Evolutionary conservation across 2,113 vertebrate species (phyloP), one percentile per base, ranked within the genome.

Genomic region (Albula goreensis): DNA sequence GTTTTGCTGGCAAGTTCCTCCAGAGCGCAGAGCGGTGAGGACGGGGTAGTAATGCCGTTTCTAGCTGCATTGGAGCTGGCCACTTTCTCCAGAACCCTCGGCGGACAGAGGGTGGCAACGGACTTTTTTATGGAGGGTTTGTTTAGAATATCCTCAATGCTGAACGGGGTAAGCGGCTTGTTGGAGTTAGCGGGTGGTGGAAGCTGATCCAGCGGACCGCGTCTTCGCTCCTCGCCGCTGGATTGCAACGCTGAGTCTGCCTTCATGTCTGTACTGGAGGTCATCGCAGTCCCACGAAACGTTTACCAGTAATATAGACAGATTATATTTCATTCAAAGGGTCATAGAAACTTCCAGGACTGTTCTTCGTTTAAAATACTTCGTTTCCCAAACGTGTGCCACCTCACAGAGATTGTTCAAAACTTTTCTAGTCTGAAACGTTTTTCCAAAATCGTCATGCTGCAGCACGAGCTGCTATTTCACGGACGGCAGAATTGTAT

Each of bases 1-100:
- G 97, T 97, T 91, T 97, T 97, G 92, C 96, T 97, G 50, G 97
- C 95, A 89, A 98, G 93, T 90, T 99, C 97, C 93, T 98, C 96
- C 92, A 98, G 94, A 17, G 97, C 97, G 91, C 97, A 97, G 88
- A 98, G 95, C 84, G 97, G 97, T 25, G 97, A 97, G 19, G 93
- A 91, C 48, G 95, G 96, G 60, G 93, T 93, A 88, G 88, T 94
- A 89, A 96, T 93, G 80, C 96, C 91, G 93, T 93, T 95, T 19
- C 95, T 89, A 74, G 91, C 88, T 11, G 92, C 85, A 81, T 86
- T 93, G 13, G 93, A 87, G 87, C 89, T 91, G 87, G 90, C 86
- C 77, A 94, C 94, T 91, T 96, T 97, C 85, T 96, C 95, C 82
- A 94, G 91, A 83, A 90, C 94, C 2, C 94, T 89, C 50, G 95